phyloP scores from a whole-genome alignment of 2,113 vertebrate genomes.

The Emydura subglobosa region DNA sequence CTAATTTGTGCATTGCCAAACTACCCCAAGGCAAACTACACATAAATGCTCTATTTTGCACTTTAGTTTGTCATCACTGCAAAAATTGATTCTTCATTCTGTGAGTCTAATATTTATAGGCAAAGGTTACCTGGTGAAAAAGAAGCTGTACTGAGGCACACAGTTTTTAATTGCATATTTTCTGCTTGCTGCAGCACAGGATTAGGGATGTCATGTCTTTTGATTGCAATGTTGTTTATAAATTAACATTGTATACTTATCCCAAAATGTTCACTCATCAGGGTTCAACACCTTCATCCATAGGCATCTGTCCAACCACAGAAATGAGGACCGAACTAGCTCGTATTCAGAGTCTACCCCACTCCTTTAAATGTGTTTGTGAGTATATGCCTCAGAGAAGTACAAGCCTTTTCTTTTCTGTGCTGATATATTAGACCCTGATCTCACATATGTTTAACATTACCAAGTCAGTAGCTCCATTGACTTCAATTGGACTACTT shows the following conservation, averaged over 20 bases:
- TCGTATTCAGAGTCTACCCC: not conserved
- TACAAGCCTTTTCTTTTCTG: too few relatives aligned
- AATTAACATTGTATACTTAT: not conserved
- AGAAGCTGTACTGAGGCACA: not conserved
- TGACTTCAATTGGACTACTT: too few relatives aligned
- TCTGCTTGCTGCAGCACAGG: constrained; percentile 21
- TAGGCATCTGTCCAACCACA: not conserved
- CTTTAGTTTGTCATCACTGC: constrained; percentile 60
- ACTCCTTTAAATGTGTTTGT: too few relatives aligned
- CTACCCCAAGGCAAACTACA: constrained; percentile 47
- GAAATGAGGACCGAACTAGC: not conserved
- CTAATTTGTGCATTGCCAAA: constrained; percentile 58
- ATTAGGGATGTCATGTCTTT: not conserved
- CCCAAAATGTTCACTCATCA: not conserved
- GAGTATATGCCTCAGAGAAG: too few relatives aligned
- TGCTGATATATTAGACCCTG: too few relatives aligned
- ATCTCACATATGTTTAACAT: too few relatives aligned
- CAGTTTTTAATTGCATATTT: not conserved
- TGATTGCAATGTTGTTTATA: not conserved
- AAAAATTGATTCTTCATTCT: constrained; percentile 54
- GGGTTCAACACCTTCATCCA: not conserved
- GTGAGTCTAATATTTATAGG: constrained; percentile 55
- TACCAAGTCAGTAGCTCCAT: too few relatives aligned
- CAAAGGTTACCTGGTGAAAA: not conserved
- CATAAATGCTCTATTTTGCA: constrained; percentile 49